A percentile compares a stretch with the other conserved stretches of the same genome.
Conservation (phyloP, 1,140 invertebrate genomes). For the Diabrotica virgifera region DNA sequence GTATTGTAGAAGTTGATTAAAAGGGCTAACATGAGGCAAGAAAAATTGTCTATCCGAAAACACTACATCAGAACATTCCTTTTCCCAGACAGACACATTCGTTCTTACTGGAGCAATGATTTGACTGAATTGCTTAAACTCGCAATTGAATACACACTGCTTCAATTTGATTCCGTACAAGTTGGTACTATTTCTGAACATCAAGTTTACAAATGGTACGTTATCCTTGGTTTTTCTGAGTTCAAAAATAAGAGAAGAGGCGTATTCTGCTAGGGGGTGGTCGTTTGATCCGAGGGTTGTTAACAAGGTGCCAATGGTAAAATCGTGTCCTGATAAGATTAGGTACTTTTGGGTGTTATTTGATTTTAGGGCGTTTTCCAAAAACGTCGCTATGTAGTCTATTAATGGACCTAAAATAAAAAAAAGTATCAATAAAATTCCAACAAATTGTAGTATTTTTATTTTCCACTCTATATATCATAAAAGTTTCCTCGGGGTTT, state of each 20-base stretch:
- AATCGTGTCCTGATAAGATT: background rate
- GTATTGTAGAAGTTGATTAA: no score
- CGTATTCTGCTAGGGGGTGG: background rate
- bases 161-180: background rate
- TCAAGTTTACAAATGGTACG: background rate
- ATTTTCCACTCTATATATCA: no score
- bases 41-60: no score
- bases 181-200: background rate
- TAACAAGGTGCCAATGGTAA: background rate
- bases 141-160: background rate
- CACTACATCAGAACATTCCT: background rate
- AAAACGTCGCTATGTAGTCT: slow-evolving; percentile 15
- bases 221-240: background rate
- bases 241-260: background rate
- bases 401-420: slow-evolving; percentile 12
- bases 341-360: background rate
- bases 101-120: background rate
- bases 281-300: background rate
- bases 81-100: background rate
- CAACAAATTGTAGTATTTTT: no score
- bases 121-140: background rate
- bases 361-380: background rate
- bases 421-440: background rate
- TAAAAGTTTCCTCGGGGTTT: no score
- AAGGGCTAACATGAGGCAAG: no score